These are phyloP conservation scores for Characodon lateralis DNA, from an alignment of 2,797 vertebrate species.

Conservation along the genomic window DNA sequence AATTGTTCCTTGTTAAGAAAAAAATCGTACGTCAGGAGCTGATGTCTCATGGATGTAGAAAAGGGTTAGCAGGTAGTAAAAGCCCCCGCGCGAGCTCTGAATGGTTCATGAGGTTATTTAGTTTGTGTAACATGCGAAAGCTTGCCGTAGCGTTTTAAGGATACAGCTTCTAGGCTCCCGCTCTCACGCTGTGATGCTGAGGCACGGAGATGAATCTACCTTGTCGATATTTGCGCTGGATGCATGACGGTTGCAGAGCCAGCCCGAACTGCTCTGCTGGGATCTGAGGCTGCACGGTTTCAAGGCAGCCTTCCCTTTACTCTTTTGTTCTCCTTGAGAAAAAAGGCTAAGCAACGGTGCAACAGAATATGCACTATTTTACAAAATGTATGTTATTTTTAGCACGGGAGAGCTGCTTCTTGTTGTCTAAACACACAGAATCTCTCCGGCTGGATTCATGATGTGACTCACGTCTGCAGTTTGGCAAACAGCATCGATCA, in stretches of 20 bases:
- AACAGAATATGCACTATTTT: constrained; percentile 23
- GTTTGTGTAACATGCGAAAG: constrained; percentile 73
- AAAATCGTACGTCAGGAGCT: constrained; percentile 22
- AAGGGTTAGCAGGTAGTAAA: constrained; percentile 51
- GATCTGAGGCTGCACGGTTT: constrained; percentile 55
- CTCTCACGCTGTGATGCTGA: constrained; percentile 71
- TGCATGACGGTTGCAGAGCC: constrained; percentile 49
- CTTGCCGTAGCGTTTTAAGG: constrained; percentile 50
- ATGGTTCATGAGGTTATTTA: constrained; percentile 70
- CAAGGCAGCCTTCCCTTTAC: constrained; percentile 12
- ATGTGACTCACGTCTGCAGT: constrained; percentile 36
- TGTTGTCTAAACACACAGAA: constrained; percentile 24
- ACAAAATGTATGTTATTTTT: neutral
- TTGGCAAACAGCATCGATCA: constrained; percentile 37
- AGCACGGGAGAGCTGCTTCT: neutral
- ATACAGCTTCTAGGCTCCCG: constrained; percentile 44
- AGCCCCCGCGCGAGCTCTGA: constrained; percentile 55
- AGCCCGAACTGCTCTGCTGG: constrained; percentile 35
- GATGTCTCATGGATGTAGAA: constrained; percentile 61
- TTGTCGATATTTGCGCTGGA: constrained; percentile 59
- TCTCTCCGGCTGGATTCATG: constrained; percentile 19
- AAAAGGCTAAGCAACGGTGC: constrained; percentile 28
- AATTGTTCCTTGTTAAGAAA: constrained; percentile 4
- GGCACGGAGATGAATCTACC: constrained; percentile 69
- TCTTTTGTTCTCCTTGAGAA: constrained; percentile 19